Percentiles rank a stretch among this genome's conserved stretches.
phyloP scores from a whole-genome alignment of 2,113 vertebrate species.

The Murina feae region DNA sequence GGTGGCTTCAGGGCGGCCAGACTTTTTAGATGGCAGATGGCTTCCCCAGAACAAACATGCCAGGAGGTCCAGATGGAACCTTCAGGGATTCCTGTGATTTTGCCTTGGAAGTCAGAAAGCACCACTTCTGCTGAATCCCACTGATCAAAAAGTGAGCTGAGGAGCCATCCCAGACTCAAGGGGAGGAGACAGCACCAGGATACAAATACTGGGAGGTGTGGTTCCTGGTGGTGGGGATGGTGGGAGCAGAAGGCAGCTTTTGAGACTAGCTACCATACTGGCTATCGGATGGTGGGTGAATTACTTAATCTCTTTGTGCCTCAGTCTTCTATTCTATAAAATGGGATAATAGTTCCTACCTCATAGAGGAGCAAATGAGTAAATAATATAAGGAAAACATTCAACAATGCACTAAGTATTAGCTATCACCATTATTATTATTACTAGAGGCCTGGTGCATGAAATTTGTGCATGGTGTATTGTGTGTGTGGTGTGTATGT shows the following conservation, averaged over 20 bases:
- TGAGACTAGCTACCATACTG: neutral
- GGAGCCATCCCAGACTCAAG: neutral
- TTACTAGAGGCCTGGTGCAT: too few relatives aligned
- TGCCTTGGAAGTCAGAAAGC: neutral
- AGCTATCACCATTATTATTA: neutral
- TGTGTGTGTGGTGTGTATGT: too few relatives aligned
- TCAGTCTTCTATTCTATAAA: neutral
- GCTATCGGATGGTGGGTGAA: neutral
- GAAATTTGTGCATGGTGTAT: too few relatives aligned
- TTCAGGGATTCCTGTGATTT: neutral
- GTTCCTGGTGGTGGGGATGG: neutral
- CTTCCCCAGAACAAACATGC: neutral
- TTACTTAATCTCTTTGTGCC: neutral
- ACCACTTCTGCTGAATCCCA: neutral
- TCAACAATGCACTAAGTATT: neutral
- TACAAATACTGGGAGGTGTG: neutral
- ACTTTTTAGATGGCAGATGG: neutral
- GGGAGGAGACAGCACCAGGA: neutral
- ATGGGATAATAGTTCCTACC: neutral
- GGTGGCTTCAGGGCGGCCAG: neutral
- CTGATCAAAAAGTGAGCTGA: neutral
- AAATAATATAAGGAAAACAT: neutral
- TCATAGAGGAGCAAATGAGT: neutral
- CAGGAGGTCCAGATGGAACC: neutral
- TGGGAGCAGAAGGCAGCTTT: neutral